Evolutionary conservation across 1,140 invertebrate species (phyloP).

Genomic region (Dufourea novaeangliae): DNA sequence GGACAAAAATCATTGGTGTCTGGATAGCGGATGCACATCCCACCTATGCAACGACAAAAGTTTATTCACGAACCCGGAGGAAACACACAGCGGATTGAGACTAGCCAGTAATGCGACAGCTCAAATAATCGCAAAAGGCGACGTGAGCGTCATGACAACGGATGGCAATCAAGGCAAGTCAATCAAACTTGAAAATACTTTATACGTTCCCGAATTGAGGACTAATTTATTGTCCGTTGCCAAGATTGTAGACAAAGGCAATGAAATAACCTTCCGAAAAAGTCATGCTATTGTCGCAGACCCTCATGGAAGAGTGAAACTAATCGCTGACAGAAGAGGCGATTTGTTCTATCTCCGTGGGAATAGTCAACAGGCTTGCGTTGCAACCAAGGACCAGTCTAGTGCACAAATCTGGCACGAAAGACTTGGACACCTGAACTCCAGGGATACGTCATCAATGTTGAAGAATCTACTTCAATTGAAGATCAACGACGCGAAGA

Average conservation of each 20-base stretch:
- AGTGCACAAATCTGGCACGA: background rate
- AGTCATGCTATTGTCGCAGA: background rate
- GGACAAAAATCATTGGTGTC: background rate
- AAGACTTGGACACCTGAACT: background rate
- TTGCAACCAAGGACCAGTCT: background rate
- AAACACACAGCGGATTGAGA: background rate
- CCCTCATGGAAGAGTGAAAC: background rate
- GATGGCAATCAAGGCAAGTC: background rate
- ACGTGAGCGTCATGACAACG: background rate
- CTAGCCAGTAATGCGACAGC: background rate
- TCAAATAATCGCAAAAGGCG: background rate
- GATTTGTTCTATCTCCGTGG: conserved; percentile 47
- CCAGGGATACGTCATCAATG: background rate
- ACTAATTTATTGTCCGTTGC: conserved; percentile 35
- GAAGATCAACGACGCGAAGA: background rate
- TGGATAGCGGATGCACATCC: conserved; percentile 23
- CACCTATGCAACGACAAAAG: conserved; percentile 6
- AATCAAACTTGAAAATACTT: conserved; percentile 16
- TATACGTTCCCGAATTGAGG: conserved; percentile 14
- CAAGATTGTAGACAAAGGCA: conserved; percentile 29
- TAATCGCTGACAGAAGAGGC: background rate
- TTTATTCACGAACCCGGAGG: background rate
- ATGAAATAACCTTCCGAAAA: conserved; percentile 1
- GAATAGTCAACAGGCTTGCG: background rate
- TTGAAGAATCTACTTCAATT: background rate